Evolutionary conservation across 2,113 vertebrate genomes (phyloP), one percentile per base, ranked within the genome.

Genomic region (Ranitomeya imitator): DNA sequence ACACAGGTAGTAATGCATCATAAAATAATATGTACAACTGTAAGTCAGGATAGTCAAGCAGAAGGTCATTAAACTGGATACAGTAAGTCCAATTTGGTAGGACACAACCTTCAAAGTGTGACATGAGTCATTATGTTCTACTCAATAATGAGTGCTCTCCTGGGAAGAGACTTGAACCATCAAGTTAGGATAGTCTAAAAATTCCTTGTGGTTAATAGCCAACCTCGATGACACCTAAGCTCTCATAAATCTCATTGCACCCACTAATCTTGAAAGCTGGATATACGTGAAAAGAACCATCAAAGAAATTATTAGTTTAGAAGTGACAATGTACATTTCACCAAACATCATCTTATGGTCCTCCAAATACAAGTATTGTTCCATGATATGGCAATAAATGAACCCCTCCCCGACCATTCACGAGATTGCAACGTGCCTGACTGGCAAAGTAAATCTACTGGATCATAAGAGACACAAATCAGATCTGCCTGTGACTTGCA

Each of bases 171-270:
- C 51, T 79, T n/a, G 45, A 82, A 82, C 79, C 45, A 59, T 60
- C 15, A 19, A 21, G 31, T 10, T 19, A 61, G 23, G 31, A 21
- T 0, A 51, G 31, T 63, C 59, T 19, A 45, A 18, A 60, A 31
- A 81, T 37, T 81, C 79, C 55, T 55, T 80, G 55, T 31, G 79
- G 79, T 80, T 57, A 60, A 80, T 80, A 59, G 79, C 79, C 60
- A 51, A 60, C 31, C 31, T 63, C 57, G 45, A 45, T 63, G 59
- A 45, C 57, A 80, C 57, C 79, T 52, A 37, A 80, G 79, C 55
- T 80, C 26, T 80, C 13, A 80, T 80, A 80, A 80, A 80, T 80
- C 55, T 80, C 74, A 18, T 18, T n/a, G 74, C 45, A 65, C 63
- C 63, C 63, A 65, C n/a, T 65, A 10, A 2, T 5, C 2, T 45